Evolutionary conservation across 2,113 vertebrate species (phyloP).

Genomic region (Hemiscyllium ocellatum): DNA sequence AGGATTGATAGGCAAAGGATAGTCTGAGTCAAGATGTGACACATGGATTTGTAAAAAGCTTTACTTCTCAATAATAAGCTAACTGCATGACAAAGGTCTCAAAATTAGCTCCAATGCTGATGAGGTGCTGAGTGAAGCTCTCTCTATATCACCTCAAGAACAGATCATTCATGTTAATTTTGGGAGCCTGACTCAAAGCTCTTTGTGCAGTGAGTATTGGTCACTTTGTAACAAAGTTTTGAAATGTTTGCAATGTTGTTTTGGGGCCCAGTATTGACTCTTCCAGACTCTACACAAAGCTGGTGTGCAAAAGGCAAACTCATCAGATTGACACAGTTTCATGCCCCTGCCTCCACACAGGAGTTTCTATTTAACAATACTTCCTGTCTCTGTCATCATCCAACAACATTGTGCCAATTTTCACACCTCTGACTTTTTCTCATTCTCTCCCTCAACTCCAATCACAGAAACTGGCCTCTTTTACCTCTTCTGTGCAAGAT

Average conservation of each 20-base stretch:
- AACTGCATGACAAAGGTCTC: background rate
- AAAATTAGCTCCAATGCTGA: background rate
- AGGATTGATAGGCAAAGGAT: background rate
- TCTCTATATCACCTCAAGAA: background rate
- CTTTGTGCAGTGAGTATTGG: background rate
- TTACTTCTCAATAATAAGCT: background rate
- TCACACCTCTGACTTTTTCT: background rate
- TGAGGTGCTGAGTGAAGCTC: background rate
- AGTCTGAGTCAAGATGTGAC: background rate
- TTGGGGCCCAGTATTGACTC: background rate
- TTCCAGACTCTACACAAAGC: background rate
- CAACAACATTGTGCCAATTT: background rate
- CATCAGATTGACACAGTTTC: background rate
- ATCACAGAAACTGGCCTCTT: background rate
- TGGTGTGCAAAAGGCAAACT: background rate
- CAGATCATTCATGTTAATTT: background rate
- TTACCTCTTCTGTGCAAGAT: background rate
- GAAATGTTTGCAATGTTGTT: background rate
- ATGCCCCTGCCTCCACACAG: too few relatives aligned
- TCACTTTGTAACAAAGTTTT: background rate
- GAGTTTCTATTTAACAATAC: background rate
- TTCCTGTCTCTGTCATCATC: background rate
- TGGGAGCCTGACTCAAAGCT: background rate
- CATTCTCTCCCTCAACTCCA: background rate
- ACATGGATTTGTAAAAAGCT: background rate